These are phyloP conservation scores for Sialia sialis DNA, from an alignment of 2,113 vertebrate genomes.

Conservation along the genomic window DNA sequence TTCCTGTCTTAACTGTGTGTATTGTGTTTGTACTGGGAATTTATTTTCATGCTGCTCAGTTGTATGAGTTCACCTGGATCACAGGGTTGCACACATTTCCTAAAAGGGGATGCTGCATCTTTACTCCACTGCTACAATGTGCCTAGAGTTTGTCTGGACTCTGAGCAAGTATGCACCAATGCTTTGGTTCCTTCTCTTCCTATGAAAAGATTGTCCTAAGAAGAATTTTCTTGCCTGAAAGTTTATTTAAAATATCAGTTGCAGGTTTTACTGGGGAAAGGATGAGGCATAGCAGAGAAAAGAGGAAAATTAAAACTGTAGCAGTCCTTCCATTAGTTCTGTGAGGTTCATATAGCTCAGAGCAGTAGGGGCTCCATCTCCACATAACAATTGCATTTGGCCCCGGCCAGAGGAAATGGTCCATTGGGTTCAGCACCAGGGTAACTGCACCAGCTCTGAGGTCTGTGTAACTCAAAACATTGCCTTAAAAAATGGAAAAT, in stretches of 20 bases:
- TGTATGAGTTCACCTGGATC: background rate
- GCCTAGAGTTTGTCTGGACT: background rate
- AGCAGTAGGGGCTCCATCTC: background rate
- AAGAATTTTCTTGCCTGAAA: background rate
- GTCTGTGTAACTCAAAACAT: background rate
- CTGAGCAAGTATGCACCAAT: background rate
- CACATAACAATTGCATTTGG: accelerated
- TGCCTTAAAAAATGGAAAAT: background rate
- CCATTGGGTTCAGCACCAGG: background rate
- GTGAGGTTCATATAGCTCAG: accelerated
- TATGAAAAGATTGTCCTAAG: background rate
- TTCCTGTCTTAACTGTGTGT: background rate
- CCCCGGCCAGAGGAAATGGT: background rate
- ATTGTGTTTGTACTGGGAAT: background rate
- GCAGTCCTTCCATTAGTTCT: background rate
- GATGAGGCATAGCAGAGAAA: background rate
- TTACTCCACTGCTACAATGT: background rate
- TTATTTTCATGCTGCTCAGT: background rate
- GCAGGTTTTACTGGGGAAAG: background rate
- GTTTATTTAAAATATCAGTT: background rate
- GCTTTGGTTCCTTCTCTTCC: background rate
- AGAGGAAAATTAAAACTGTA: background rate
- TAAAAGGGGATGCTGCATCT: background rate
- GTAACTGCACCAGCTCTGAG: background rate
- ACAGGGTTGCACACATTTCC: background rate